Evolutionary conservation across 2,113 vertebrate species (phyloP).

Genomic region (Acrocephalus arundinaceus): DNA sequence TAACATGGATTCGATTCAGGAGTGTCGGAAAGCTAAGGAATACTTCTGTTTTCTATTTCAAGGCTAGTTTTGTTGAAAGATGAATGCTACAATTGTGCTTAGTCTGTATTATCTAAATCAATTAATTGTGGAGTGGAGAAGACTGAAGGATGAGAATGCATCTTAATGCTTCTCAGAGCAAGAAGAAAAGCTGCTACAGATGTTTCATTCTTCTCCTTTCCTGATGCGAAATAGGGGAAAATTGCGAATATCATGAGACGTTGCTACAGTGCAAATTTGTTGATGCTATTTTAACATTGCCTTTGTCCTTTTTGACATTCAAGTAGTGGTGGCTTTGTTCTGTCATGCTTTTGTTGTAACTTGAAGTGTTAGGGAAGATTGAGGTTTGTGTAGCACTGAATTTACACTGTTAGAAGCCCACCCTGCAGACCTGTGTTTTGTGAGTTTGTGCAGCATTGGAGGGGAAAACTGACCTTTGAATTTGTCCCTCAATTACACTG

Average conservation of each 20-base stretch:
- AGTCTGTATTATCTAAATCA: background rate
- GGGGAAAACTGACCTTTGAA: background rate
- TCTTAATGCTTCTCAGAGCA: background rate
- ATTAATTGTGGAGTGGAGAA: background rate
- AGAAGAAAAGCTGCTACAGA: background rate
- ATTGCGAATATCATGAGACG: background rate
- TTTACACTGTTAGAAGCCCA: background rate
- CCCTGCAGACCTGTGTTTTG: background rate
- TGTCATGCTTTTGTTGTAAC: background rate
- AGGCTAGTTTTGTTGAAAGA: background rate
- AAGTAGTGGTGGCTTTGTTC: background rate
- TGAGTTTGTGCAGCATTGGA: background rate
- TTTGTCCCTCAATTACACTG: background rate
- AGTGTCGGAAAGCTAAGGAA: background rate
- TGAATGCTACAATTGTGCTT: background rate
- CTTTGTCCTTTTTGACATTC: background rate
- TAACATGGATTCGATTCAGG: background rate
- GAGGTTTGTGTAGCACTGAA: background rate
- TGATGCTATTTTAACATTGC: background rate
- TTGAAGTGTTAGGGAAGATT: background rate
- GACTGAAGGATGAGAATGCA: background rate
- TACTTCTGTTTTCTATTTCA: background rate
- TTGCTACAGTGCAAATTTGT: background rate
- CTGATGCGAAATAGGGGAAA: fast-evolving
- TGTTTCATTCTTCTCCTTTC: background rate